A percentile compares a stretch with the other conserved stretches of the same genome.
Evolutionary conservation across 2,888 invertebrate species (phyloP).

Genomic region (Drosophila dives): DNA sequence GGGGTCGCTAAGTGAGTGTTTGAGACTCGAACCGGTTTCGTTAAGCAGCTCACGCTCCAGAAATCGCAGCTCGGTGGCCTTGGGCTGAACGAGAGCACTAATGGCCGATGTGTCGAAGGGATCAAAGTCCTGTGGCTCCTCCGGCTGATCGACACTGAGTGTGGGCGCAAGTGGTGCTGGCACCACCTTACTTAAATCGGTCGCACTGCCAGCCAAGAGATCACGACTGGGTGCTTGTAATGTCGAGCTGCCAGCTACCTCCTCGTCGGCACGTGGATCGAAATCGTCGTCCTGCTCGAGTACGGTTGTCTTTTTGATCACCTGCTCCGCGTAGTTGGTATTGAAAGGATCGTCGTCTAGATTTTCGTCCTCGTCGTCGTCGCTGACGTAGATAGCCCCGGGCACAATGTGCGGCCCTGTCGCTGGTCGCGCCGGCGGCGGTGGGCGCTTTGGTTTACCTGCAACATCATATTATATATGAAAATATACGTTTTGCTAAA

Average conservation of each 20-base stretch:
- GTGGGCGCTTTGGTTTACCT: slow-evolving; percentile 84
- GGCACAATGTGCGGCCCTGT: slow-evolving; percentile 81
- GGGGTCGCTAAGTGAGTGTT: slow-evolving; percentile 88
- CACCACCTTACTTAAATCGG: slow-evolving; percentile 89
- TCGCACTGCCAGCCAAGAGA: slow-evolving; percentile 90
- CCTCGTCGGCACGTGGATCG: slow-evolving; percentile 89
- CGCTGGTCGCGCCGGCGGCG: slow-evolving; percentile 83
- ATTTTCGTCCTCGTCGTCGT: slow-evolving; percentile 87
- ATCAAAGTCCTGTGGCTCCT: slow-evolving; percentile 87
- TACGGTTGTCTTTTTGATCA: slow-evolving; percentile 86
- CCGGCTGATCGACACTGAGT: slow-evolving; percentile 83
- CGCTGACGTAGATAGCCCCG: slow-evolving; percentile 79
- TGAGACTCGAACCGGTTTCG: slow-evolving; percentile 85
- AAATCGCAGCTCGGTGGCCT: slow-evolving; percentile 91
- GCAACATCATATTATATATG: background rate
- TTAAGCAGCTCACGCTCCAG: slow-evolving; percentile 90
- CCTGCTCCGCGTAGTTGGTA: slow-evolving; percentile 92
- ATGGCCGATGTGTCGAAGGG: slow-evolving; percentile 95
- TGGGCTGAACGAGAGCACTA: slow-evolving; percentile 89
- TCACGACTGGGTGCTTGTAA: slow-evolving; percentile 85
- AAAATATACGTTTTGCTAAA: background rate
- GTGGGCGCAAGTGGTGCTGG: slow-evolving; percentile 89
- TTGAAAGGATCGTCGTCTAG: slow-evolving; percentile 91
- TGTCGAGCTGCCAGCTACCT: slow-evolving; percentile 76
- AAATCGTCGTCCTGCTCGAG: slow-evolving; percentile 85